These are phyloP conservation scores for Brevimyrus niger DNA, from an alignment of 2,113 vertebrate genomes.

Conservation along the genomic window DNA sequence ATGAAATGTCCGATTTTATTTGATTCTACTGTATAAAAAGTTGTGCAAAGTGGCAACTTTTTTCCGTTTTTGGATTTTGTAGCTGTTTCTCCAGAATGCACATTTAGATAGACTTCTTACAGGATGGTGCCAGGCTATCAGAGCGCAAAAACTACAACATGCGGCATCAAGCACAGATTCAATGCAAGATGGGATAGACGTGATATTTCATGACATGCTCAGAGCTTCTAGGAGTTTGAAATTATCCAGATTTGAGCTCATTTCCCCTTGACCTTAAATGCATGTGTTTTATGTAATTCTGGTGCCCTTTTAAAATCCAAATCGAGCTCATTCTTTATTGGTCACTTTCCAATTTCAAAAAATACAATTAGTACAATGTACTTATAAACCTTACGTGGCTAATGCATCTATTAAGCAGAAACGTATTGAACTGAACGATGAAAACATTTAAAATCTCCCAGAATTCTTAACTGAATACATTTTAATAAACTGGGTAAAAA, in stretches of 20 bases:
- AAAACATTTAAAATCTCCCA: neutral
- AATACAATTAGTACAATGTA: conserved; percentile 1
- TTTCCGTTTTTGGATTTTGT: conserved; percentile 15
- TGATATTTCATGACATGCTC: neutral
- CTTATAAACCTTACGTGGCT: neutral
- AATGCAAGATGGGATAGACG: neutral
- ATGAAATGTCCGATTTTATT: conserved; percentile 39
- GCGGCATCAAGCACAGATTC: neutral
- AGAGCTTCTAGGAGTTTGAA: neutral
- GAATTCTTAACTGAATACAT: neutral
- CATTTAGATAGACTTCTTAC: conserved; percentile 1
- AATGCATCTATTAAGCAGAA: neutral
- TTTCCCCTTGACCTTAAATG: neutral
- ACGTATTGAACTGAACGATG: neutral
- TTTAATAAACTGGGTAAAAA: neutral
- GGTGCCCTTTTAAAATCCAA: neutral
- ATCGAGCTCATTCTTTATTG: neutral
- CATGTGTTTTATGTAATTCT: neutral
- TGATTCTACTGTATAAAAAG: conserved; percentile 34
- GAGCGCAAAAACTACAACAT: neutral
- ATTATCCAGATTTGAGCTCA: neutral
- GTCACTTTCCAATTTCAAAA: neutral
- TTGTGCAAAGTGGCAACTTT: conserved; percentile 36
- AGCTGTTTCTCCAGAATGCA: conserved; percentile 28
- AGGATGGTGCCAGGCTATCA: neutral